These are phyloP conservation scores for Diorhabda elongata DNA, from an alignment of 1,140 invertebrate species.

Conservation along the genomic window DNA sequence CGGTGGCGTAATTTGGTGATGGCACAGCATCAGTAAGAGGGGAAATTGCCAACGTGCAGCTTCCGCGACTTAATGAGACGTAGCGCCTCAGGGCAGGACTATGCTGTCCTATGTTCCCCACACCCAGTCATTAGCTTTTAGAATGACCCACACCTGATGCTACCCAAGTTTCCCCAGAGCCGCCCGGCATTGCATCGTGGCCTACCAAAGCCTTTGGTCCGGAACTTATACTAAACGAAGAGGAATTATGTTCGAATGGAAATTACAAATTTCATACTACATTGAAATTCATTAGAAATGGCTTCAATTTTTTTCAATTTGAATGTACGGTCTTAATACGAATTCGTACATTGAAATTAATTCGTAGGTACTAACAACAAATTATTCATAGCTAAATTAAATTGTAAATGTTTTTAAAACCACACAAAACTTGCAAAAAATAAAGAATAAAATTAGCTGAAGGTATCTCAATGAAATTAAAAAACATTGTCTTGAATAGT, in stretches of 20 bases:
- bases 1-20: constrained; percentile 43
- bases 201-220: not conserved
- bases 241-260: not conserved
- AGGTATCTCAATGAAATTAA: too few relatives aligned
- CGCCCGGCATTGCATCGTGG: not conserved
- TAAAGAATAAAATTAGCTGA: too few relatives aligned
- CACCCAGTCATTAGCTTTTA: constrained; percentile 3
- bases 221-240: not conserved
- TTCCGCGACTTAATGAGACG: constrained; percentile 48
- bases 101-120: constrained; percentile 30
- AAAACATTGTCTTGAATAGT: too few relatives aligned
- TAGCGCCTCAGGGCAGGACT: constrained; percentile 41
- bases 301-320: constrained; percentile 16
- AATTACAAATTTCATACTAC: constrained; percentile 12
- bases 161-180: not conserved
- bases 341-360: too few relatives aligned
- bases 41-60: constrained; percentile 47
- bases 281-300: constrained; percentile 15
- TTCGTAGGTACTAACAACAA: too few relatives aligned
- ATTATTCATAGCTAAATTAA: too few relatives aligned
- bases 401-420: too few relatives aligned
- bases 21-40: constrained; percentile 37
- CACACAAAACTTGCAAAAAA: too few relatives aligned
- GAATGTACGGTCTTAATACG: too few relatives aligned
- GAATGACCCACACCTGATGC: constrained; percentile 20